phyloP scores from a whole-genome alignment of 2,797 vertebrate species.

The Pseudotriccus pelzelni region DNA sequence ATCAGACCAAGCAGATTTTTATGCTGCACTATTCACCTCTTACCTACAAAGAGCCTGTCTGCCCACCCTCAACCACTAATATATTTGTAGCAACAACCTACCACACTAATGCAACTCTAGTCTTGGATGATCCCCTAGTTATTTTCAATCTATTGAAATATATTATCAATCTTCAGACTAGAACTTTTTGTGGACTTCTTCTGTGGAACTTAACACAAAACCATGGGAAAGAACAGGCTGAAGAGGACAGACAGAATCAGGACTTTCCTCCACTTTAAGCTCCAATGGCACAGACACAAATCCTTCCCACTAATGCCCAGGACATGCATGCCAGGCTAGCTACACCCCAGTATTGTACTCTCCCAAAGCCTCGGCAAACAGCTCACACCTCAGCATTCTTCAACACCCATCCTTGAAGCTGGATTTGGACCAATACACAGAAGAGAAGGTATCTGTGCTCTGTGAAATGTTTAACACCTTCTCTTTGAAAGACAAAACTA shows the following conservation, averaged over 20 bases:
- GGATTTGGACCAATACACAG: background rate
- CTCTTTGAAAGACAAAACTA: background rate
- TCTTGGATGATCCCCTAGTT: accelerated
- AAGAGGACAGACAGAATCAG: background rate
- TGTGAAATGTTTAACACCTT: background rate
- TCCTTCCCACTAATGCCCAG: background rate
- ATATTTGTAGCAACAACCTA: background rate
- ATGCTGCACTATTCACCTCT: background rate
- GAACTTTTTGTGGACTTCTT: background rate
- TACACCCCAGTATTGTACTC: no score
- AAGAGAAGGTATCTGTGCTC: background rate
- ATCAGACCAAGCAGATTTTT: background rate
- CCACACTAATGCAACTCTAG: background rate
- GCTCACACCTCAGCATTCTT: background rate
- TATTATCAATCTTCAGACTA: background rate
- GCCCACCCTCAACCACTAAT: background rate
- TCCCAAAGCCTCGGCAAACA: background rate
- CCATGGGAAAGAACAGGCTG: background rate
- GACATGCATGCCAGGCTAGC: no score
- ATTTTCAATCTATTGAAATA: background rate
- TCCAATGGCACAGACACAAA: background rate
- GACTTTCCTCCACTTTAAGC: background rate
- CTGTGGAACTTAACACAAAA: background rate
- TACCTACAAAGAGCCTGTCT: background rate
- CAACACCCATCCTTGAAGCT: background rate